phyloP scores from a whole-genome alignment of 2,888 invertebrate species.

The Corythucha ciliata region DNA sequence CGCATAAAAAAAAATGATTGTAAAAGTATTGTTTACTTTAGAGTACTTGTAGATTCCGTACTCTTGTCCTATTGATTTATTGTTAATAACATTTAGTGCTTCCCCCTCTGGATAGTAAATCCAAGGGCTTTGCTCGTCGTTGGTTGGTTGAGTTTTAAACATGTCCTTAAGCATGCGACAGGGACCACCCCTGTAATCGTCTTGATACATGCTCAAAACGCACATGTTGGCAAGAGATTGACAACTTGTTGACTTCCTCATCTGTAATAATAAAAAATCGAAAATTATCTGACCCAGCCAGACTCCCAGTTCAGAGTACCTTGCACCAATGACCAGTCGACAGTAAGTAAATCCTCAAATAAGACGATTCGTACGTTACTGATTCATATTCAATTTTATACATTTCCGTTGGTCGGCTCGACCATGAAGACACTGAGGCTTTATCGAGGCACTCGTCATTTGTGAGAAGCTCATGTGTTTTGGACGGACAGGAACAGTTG shows the following conservation, averaged over 20 bases:
- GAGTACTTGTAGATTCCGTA: not conserved
- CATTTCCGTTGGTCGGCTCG: constrained; percentile 21
- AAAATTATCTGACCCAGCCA: not conserved
- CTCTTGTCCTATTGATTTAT: not conserved
- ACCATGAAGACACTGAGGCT: constrained; percentile 13
- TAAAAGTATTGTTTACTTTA: constrained; percentile 1
- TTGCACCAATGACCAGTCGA: constrained; percentile 11
- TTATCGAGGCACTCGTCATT: constrained; percentile 23
- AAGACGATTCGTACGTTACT: constrained; percentile 15
- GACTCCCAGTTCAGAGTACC: constrained; percentile 15
- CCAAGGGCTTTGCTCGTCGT: constrained; percentile 36
- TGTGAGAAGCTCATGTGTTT: constrained; percentile 13
- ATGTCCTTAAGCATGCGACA: constrained; percentile 41
- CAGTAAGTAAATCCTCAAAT: constrained; percentile 20
- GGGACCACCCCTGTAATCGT: constrained; percentile 44
- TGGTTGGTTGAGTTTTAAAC: constrained; percentile 33
- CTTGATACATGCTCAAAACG: constrained; percentile 48
- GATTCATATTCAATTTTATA: constrained; percentile 21
- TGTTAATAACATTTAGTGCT: constrained; percentile 35
- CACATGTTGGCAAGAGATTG: constrained; percentile 60
- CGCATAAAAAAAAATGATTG: constrained; percentile 16
- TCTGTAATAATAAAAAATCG: constrained; percentile 40
- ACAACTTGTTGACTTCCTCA: constrained; percentile 49
- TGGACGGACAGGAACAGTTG: constrained; percentile 21
- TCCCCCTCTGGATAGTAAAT: constrained; percentile 46